Percentiles rank a stretch among this genome's conserved stretches.
These are phyloP conservation scores for Agrilus planipennis DNA, from an alignment of 1,140 invertebrate species.

Conservation along the genomic window DNA sequence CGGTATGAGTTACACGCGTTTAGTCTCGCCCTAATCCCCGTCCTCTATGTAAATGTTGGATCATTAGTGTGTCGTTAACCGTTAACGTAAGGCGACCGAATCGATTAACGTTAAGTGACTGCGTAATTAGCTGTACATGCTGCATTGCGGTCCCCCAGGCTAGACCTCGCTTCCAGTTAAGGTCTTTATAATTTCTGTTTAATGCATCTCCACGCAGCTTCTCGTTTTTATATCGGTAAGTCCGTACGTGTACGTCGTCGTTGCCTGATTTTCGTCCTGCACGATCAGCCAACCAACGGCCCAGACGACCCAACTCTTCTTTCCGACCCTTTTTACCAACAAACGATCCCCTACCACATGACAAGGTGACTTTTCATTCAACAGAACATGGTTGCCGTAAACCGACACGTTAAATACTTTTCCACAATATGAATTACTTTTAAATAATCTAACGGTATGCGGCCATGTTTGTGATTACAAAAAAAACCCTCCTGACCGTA, in stretches of 20 bases:
- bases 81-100: constrained; percentile 34
- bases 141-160: constrained; percentile 17
- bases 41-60: constrained; percentile 32
- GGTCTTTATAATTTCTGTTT: constrained; percentile 11
- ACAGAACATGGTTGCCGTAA: too few species aligned
- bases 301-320: too few species aligned
- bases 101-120: constrained; percentile 38
- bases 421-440: too few species aligned
- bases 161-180: constrained; percentile 14
- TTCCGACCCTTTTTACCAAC: too few species aligned
- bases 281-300: too few species aligned
- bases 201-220: not conserved
- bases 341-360: too few species aligned
- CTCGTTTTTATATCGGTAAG: not conserved
- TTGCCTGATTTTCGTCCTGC: not conserved
- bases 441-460: too few species aligned
- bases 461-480: too few species aligned
- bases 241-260: not conserved
- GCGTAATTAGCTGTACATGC: constrained; percentile 35
- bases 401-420: too few species aligned
- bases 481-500: too few species aligned
- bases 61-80: constrained; percentile 37
- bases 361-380: too few species aligned
- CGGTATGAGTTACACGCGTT: constrained; percentile 26
- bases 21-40: constrained; percentile 9